Conservation (phyloP, 1,140 invertebrate genomes). For the Lepidurus apus region DNA sequence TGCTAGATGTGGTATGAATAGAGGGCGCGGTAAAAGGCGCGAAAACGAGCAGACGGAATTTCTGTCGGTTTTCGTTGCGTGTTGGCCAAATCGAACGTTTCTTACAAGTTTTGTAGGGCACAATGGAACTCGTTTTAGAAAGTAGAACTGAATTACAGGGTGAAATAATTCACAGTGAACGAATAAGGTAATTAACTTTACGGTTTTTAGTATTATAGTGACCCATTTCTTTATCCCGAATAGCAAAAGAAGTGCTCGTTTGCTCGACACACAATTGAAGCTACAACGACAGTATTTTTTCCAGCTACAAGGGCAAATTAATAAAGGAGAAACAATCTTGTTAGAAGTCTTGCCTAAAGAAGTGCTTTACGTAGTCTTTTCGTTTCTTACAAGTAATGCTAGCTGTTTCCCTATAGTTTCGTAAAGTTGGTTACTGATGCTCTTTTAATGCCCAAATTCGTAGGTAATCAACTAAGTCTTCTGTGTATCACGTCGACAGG, state of each 20-base stretch:
- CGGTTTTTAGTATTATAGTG: background rate
- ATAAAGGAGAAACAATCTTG: background rate
- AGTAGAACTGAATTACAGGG: background rate
- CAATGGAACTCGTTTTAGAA: background rate
- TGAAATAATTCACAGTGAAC: background rate
- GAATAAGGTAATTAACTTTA: slow-evolving; percentile 9
- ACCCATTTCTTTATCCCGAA: background rate
- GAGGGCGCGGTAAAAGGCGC: background rate
- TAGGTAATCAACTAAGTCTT: background rate
- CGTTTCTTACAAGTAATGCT: background rate
- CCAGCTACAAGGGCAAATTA: background rate
- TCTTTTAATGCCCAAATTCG: background rate
- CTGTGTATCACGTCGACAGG: background rate
- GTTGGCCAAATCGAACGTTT: background rate
- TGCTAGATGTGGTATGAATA: background rate
- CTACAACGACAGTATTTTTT: background rate
- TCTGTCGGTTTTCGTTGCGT: background rate
- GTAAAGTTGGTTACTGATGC: background rate
- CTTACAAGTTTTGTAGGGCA: background rate
- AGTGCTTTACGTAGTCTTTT: background rate
- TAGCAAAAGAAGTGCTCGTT: background rate
- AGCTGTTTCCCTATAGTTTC: background rate
- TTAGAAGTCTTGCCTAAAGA: slow-evolving; percentile 6
- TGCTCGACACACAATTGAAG: background rate
- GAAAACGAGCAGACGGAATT: slow-evolving; percentile 13